Base-by-base conservation (phyloP, 2,113 vertebrate genomes). In the Oreochromis spilurus region DNA sequence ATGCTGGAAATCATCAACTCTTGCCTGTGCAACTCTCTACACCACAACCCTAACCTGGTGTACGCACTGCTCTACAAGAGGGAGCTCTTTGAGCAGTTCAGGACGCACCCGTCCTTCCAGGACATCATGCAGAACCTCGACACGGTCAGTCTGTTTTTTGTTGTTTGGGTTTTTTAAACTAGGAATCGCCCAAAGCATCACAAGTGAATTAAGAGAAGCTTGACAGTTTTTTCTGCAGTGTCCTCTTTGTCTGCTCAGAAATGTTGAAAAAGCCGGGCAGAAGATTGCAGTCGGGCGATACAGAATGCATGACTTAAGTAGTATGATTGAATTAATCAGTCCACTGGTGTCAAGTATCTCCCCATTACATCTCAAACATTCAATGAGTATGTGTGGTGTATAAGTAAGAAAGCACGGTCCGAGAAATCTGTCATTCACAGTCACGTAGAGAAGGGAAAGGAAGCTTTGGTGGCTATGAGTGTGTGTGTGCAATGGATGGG, bases 1-100 rank as follows among this genome's bases (percentile, higher is more conserved):
- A 98, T 99, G 97, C 82, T 99, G 88, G 99, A 99, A 95, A 99
- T 99, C 91, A 99, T 99, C 96, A 99, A 99, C 96, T 99, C 98
- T 62, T 99, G 99, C 94, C 94, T 99, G 91, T 97, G 97, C 75
- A 99, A 97, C 86, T 99, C 98, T 2, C 96, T 99, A 4, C 98
- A 99, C 81, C 98, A 99, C 96, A 99, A 99, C 92, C 98, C 98
- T 0, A 99, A 99, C 96, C 87, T 99, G 95, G 98, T 99, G 12
- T 99, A 99, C 0, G 98, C 98, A 0, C 95, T 99, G 92, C 97
- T 99, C 7, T 99, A 99, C 95, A 99, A 99, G 94, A 95, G 99
- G 16, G 99, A 99, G 86, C 98, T 99, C 29, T 99, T 99, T 3
- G 98, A 99, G 93, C 98, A 99, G 88, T 99, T 99, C 84, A 96